phyloP scores from a whole-genome alignment of 23 tunicate genomes.

The Ciona savignyi region DNA sequence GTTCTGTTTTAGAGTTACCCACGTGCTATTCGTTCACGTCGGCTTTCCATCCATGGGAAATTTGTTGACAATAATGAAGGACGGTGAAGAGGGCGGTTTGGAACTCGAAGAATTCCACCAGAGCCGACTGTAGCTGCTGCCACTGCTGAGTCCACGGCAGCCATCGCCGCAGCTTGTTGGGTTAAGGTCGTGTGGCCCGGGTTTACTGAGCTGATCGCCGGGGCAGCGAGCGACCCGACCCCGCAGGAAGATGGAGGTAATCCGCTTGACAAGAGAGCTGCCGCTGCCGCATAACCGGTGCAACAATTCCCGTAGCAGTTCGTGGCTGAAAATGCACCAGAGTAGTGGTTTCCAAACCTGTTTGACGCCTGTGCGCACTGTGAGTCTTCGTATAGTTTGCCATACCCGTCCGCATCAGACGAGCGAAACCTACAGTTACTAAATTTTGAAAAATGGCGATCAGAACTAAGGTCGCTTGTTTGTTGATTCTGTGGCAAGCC shows the following conservation, averaged over 20 bases:
- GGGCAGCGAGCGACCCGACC: conserved; percentile 19
- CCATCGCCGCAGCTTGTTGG: conserved; percentile 71
- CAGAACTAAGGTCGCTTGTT: neutral
- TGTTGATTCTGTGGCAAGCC: neutral
- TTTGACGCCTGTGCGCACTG: neutral
- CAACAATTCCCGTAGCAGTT: conserved; percentile 51
- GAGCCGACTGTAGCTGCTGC: conserved; percentile 34
- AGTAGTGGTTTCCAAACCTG: neutral
- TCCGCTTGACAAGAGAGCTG: conserved; percentile 28
- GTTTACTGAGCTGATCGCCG: conserved; percentile 26
- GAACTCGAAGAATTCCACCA: conserved; percentile 27
- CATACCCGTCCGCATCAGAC: neutral
- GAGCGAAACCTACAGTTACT: conserved; percentile 17
- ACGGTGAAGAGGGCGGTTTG: conserved; percentile 26
- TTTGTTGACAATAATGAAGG: conserved; percentile 41
- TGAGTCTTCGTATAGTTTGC: neutral
- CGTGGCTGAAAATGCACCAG: conserved; percentile 38
- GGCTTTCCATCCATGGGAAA: conserved; percentile 97
- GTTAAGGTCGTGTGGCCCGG: conserved; percentile 29
- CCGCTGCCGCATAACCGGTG: conserved; percentile 55
- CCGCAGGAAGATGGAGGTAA: conserved; percentile 30
- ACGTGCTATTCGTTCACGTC: conserved; percentile 91
- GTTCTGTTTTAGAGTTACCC: too few species aligned
- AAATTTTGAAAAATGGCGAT: conserved; percentile 17
- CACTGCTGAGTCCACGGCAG: conserved; percentile 50